phyloP scores from a whole-genome alignment of 2,888 invertebrate genomes.

The Glyphotaelius pellucidus region DNA sequence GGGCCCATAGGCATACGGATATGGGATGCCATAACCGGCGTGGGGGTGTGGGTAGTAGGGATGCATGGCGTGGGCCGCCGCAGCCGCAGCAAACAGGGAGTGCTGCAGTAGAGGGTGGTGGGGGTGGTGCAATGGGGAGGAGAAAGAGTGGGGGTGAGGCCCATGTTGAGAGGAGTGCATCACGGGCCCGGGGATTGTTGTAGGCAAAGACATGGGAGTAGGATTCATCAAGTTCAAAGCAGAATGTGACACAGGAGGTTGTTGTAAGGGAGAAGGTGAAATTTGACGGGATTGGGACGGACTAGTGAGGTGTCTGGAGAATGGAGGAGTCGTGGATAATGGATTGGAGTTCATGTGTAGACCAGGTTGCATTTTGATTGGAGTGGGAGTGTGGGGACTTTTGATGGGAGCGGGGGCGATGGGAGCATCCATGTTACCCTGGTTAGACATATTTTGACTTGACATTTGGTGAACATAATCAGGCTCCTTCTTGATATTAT shows the following conservation, averaged over 20 bases:
- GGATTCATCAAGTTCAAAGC: constrained; percentile 81
- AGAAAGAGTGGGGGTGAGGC: constrained; percentile 82
- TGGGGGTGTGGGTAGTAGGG: constrained; percentile 85
- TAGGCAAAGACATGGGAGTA: constrained; percentile 79
- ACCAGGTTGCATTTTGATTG: constrained; percentile 75
- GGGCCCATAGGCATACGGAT: constrained; percentile 85
- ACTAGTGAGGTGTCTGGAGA: constrained; percentile 75
- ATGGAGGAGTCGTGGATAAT: constrained; percentile 75
- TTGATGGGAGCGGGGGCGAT: constrained; percentile 78
- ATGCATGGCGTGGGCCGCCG: constrained; percentile 82
- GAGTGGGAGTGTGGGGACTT: constrained; percentile 77
- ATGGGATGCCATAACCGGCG: constrained; percentile 83
- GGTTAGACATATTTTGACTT: constrained; percentile 73
- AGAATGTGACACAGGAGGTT: constrained; percentile 78
- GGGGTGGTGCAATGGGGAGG: constrained; percentile 84
- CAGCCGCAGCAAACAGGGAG: constrained; percentile 80
- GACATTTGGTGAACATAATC: constrained; percentile 75
- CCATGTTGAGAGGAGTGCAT: constrained; percentile 88
- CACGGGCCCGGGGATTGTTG: constrained; percentile 82
- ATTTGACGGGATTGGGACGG: constrained; percentile 76
- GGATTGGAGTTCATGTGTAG: constrained; percentile 72
- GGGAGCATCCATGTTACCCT: constrained; percentile 68
- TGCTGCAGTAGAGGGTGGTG: constrained; percentile 85
- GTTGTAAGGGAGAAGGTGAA: constrained; percentile 76
- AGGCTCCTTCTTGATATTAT: constrained; percentile 86